Percentiles rank a stretch among this genome's conserved stretches.
Conservation (phyloP, 1,140 invertebrate species). For the Philopotamus ludificatus region DNA sequence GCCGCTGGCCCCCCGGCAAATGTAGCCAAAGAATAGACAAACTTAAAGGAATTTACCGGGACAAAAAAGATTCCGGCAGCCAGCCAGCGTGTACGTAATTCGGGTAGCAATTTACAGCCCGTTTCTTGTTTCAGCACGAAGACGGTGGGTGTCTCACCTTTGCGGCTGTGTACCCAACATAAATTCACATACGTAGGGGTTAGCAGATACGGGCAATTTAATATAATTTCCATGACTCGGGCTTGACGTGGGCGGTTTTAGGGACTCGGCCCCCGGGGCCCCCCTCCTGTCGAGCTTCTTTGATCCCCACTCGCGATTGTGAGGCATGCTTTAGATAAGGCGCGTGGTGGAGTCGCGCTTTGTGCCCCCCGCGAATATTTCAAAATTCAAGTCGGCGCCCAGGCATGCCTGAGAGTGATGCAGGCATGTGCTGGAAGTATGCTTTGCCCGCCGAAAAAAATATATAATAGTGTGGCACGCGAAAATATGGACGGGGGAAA, state of each 20-base stretch:
- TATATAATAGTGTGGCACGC: too few relatives aligned
- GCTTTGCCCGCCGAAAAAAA: too few relatives aligned
- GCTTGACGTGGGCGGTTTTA: constrained; percentile 38
- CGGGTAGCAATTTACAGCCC: constrained; percentile 11
- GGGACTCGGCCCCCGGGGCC: constrained; percentile 15
- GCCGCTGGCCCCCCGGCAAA: too few relatives aligned
- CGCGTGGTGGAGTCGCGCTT: constrained; percentile 36
- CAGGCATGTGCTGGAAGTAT: too few relatives aligned
- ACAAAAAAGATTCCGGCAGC: not conserved
- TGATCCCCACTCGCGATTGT: constrained; percentile 43
- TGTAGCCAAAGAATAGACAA: too few relatives aligned
- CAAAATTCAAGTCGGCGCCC: too few relatives aligned
- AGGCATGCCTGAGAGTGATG: too few relatives aligned
- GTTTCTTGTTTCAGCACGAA: constrained; percentile 13
- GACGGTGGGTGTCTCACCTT: constrained; percentile 12
- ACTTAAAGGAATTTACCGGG: not conserved
- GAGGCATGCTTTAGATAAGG: constrained; percentile 41
- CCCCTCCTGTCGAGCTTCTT: constrained; percentile 30
- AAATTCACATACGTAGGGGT: constrained; percentile 38
- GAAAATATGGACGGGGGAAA: too few relatives aligned
- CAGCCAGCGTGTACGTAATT: not conserved
- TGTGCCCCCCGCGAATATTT: too few relatives aligned
- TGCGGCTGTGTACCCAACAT: constrained; percentile 21
- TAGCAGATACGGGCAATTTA: constrained; percentile 42
- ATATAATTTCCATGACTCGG: constrained; percentile 41